These are phyloP conservation scores for Nestor notabilis DNA, from an alignment of 2,113 vertebrate genomes.

Conservation along the genomic window DNA sequence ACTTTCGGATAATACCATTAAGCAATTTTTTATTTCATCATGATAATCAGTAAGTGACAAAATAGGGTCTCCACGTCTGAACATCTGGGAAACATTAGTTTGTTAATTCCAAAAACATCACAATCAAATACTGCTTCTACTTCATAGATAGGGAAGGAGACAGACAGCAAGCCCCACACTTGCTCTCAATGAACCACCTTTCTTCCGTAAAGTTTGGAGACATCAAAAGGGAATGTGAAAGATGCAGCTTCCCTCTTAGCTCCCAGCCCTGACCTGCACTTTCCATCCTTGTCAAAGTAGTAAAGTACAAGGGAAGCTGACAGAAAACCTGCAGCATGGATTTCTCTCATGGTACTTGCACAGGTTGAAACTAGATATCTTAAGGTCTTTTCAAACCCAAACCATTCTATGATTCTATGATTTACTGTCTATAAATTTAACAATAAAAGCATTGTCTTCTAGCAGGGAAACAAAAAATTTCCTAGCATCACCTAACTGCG, in stretches of 20 bases:
- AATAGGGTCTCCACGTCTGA: not conserved
- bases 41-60: not conserved
- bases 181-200: accelerated
- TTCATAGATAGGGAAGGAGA: not conserved
- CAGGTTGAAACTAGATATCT: not conserved
- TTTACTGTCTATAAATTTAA: not conserved
- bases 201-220: not conserved
- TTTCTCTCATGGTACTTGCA: not conserved
- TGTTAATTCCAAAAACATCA: not conserved
- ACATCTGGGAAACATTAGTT: not conserved
- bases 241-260: not conserved
- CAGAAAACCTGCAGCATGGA: not conserved
- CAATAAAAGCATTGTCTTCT: not conserved
- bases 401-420: not conserved
- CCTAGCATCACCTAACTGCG: not conserved
- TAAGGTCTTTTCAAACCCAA: not conserved
- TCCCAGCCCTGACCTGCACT: not conserved
- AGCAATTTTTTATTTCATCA: not conserved
- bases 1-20: not conserved
- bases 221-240: not conserved
- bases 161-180: not conserved
- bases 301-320: not conserved
- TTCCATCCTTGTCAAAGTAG: not conserved
- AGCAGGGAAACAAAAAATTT: accelerated
- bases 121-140: not conserved